Base-by-base conservation (phyloP, 2,797 vertebrate genomes). In the Labeo calbasu region DNA sequence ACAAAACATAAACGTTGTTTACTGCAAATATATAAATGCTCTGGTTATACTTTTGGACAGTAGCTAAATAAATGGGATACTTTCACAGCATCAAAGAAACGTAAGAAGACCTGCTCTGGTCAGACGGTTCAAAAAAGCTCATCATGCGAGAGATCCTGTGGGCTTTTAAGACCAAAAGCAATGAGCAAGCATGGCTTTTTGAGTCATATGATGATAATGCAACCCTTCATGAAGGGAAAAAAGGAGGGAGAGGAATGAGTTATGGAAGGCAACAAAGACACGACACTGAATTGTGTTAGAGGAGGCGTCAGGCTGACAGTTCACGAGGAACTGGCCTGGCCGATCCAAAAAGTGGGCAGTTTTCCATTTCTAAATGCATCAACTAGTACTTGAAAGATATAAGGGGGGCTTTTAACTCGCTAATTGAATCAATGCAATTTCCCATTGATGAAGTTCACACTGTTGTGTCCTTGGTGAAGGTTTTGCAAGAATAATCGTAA, bases 31-130 rank as follows among this genome's bases (percentile, higher is more conserved):
- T 65, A 43, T 19, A 15, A 25, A 68, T 32, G 19, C 14, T 17
- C n/a, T 61, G 63, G 28, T 32, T 65, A 32, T 10, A 19, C 28
- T 65, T 65, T 65, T 28, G 63, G 28, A 10, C 63, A 46, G 3
- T 55, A 75, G 28, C 12, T 28, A 17, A 9, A 65, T 13, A 2
- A 59, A 48, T 61, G 13, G 68, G 15, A 51, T 76, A 61, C 10
- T 19, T 66, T 69, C n/a, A 36, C 28, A 70, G 17, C 10, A 13
- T 77, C 36, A 57, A 70, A 48, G 75, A 63, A 84, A 70, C 28
- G 59, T 72, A 12, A 72, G 68, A 71, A 61, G 19, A 63, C 83
- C 68, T 72, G 76, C 48, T 68, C 36, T 79, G 46, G 53, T 53
- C 23, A 71, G 21, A 43, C 12, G n/a, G 25, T 72, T 84, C 55